Base-by-base conservation (phyloP, 1,140 invertebrate species). In the Hormaphis cornu region DNA sequence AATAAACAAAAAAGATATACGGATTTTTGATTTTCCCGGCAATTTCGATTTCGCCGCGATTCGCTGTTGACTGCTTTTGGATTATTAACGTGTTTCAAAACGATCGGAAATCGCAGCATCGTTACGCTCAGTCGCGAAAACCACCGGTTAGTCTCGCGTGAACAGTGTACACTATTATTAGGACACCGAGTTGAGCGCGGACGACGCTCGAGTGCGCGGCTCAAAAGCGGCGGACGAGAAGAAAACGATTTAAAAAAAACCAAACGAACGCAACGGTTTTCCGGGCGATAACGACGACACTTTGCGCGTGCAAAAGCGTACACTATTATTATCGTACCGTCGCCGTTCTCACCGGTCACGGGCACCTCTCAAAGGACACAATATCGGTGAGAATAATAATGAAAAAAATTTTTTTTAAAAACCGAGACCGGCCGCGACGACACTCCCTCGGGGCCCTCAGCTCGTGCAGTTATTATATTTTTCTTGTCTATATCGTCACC, bases 291-390 rank as follows among this genome's bases (percentile, higher is more conserved):
- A 58, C 33, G n/a, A 56, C 24, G 24, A 28, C 53, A 37, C 53
- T 14, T n/a, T n/a, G n/a, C n/a, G 33, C 53, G 12, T 37, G 9
- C 1, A 30, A 3, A 26, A n/a, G n/a, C n/a, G 48, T 52, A 28
- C 26, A 14, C n/a, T 35, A 24, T 46, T 48, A 50, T 53, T 28
- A 53, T 28, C 6, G 2, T 16, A 12, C 20, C 33, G 16, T 24
- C 20, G 10, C 54, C 54, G 54, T 58, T 58, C 54, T 58, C 54
- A 58, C 54, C 54, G 54, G 54, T 58, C 53, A 37, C 54, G 54
- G 54, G 33, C 54, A 35, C 54, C n/a, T n/a, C n/a, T 58, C 40
- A 53, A 30, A 58, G 54, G 54, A 58, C 40, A n/a, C n/a, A 58
- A 58, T 56, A 56, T 8, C 37, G 24, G 24, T 24, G 35, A 22